phyloP scores from a whole-genome alignment of 92 coral and sea anemone genomes.

The Porites divaricata region DNA sequence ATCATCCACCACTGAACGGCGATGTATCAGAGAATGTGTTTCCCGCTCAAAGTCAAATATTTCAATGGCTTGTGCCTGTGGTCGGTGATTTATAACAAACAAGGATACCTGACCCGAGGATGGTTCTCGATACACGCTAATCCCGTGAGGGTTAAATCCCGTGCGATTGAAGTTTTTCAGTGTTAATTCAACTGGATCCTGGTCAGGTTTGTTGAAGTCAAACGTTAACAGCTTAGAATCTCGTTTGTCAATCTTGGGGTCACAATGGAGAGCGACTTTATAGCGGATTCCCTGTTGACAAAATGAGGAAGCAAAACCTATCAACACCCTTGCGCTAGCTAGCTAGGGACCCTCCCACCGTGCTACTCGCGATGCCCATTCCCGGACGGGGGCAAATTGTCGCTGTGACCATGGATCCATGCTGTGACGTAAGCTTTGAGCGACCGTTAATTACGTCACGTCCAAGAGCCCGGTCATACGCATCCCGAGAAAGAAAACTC shows the following conservation, averaged over 20 bases:
- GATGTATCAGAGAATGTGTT: slow-evolving; percentile 59
- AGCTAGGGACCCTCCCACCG: too few relatives aligned
- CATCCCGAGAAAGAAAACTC: too few relatives aligned
- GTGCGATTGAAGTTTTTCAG: slow-evolving; percentile 73
- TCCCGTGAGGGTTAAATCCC: slow-evolving; percentile 89
- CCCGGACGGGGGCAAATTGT: too few relatives aligned
- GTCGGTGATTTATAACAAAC: slow-evolving; percentile 84
- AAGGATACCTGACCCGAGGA: slow-evolving; percentile 61
- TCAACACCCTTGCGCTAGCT: too few relatives aligned
- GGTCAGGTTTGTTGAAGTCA: slow-evolving; percentile 69
- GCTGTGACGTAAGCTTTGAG: too few relatives aligned
- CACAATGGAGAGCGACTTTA: slow-evolving; percentile 39
- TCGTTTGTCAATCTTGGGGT: slow-evolving; percentile 69
- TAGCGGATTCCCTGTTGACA: slow-evolving; percentile 66
- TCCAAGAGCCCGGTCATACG: too few relatives aligned
- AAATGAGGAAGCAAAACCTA: not conserved
- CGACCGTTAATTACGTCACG: too few relatives aligned
- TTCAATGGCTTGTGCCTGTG: slow-evolving; percentile 78
- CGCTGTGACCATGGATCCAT: too few relatives aligned
- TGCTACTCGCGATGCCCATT: too few relatives aligned
- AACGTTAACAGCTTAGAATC: slow-evolving; percentile 69
- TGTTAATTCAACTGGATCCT: slow-evolving; percentile 59
- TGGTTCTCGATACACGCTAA: slow-evolving; percentile 78
- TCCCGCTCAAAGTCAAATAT: slow-evolving; percentile 84
- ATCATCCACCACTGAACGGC: slow-evolving; percentile 73